Evolutionary conservation across 2,797 vertebrate species (phyloP).

Genomic region (Phaenicophaeus curvirostris): DNA sequence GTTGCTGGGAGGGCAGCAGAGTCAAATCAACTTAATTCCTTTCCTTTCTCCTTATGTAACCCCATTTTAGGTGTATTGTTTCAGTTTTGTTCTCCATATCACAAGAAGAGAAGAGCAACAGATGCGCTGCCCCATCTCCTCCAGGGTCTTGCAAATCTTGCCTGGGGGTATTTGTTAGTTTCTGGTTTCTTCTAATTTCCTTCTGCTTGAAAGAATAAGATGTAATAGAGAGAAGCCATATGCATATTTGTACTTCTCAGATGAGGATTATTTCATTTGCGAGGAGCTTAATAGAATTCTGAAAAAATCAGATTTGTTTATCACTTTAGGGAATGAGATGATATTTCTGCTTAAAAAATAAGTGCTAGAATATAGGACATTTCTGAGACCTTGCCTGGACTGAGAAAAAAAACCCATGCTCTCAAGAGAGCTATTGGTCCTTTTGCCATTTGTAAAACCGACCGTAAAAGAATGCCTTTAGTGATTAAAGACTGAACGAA

Average conservation of each 20-base stretch:
- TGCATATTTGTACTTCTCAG: conserved; percentile 25
- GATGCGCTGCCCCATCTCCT: not conserved
- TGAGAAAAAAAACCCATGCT: not conserved
- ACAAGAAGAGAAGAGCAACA: not conserved
- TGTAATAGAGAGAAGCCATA: not conserved
- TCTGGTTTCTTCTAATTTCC: conserved; percentile 28
- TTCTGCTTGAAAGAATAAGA: not conserved
- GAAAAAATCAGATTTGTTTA: conserved; percentile 26
- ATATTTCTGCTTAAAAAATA: conserved; percentile 19
- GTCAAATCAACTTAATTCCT: not conserved
- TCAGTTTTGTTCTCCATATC: not conserved
- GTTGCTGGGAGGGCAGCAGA: not conserved
- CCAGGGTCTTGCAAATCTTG: not conserved
- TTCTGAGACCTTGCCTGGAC: not conserved
- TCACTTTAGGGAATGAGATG: not conserved
- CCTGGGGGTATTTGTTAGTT: not conserved
- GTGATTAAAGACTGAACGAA: conserved; percentile 50
- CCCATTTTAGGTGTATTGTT: not conserved
- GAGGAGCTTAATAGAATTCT: not conserved
- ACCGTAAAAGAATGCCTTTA: conserved; percentile 13
- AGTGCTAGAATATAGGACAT: not conserved
- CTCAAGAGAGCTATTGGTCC: not conserved
- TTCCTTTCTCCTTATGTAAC: not conserved
- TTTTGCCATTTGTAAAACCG: conserved; percentile 18
- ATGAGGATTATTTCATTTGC: conserved; percentile 32